A percentile compares a stretch with the other conserved stretches of the same genome.
Evolutionary conservation across 2,113 vertebrate genomes (phyloP).

Genomic region (Phaethon lepturus): DNA sequence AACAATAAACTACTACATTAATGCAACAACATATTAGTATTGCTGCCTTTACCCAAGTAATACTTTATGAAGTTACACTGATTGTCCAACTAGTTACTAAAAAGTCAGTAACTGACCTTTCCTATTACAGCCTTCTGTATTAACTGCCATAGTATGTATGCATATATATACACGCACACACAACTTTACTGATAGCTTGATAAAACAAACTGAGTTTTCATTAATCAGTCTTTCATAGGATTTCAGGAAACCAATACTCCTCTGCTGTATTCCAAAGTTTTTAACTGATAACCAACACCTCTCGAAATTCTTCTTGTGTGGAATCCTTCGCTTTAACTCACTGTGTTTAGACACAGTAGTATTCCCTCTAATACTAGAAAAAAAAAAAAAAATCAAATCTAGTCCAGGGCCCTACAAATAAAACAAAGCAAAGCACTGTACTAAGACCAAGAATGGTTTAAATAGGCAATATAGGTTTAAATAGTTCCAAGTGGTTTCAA

Average conservation of each 20-base stretch:
- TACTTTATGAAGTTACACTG: background rate
- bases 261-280: background rate
- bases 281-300: background rate
- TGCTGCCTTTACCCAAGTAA: background rate
- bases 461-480: background rate
- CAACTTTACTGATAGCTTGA: background rate
- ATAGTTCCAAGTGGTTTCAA: background rate
- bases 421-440: background rate
- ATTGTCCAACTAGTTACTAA: background rate
- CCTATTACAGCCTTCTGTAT: background rate
- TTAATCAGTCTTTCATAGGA: background rate
- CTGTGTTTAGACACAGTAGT: background rate
- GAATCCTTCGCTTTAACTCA: background rate
- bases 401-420: background rate
- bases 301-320: background rate
- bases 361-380: background rate
- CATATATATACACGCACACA: rapidly evolving
- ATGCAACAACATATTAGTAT: background rate
- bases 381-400: background rate
- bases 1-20: background rate
- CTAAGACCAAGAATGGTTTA: background rate
- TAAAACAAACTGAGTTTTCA: background rate
- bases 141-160: background rate
- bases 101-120: background rate
- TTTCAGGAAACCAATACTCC: background rate